Evolutionary conservation across 2,888 invertebrate genomes (phyloP).

Genomic region (Philereme transversata): DNA sequence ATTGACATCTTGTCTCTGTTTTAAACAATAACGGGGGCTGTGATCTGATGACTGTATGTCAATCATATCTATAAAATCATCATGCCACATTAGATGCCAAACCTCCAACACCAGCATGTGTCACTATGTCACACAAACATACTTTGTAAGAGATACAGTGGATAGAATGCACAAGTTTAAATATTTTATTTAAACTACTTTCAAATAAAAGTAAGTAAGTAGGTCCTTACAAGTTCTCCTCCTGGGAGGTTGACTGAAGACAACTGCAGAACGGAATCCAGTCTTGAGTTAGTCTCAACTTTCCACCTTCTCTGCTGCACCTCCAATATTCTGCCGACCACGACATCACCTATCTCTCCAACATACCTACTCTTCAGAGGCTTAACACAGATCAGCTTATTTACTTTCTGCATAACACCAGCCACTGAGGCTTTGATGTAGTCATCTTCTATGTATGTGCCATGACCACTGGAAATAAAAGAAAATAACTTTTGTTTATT

Average conservation of each 20-base stretch:
- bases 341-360: slow-evolving; percentile 98
- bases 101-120: no score
- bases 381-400: slow-evolving; percentile 95
- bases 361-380: slow-evolving; percentile 96
- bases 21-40: no score
- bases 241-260: slow-evolving; percentile 99
- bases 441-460: slow-evolving; percentile 94
- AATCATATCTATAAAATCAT: no score
- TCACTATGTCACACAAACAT: no score
- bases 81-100: no score
- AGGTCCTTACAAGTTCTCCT: slow-evolving; percentile 90
- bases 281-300: slow-evolving; percentile 95
- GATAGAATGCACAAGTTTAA: no score
- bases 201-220: neutral
- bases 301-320: slow-evolving; percentile 98
- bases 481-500: no score
- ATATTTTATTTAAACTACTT: no score
- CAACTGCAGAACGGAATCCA: slow-evolving; percentile 93
- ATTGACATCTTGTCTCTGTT: no score
- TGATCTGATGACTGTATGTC: no score
- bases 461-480: slow-evolving; percentile 92
- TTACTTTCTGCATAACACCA: slow-evolving; percentile 96
- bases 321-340: slow-evolving; percentile 96
- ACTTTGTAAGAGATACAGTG: no score
- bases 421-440: slow-evolving; percentile 96